Conservation (phyloP, 2,113 vertebrate genomes). For the Grammomys dolichurus region DNA sequence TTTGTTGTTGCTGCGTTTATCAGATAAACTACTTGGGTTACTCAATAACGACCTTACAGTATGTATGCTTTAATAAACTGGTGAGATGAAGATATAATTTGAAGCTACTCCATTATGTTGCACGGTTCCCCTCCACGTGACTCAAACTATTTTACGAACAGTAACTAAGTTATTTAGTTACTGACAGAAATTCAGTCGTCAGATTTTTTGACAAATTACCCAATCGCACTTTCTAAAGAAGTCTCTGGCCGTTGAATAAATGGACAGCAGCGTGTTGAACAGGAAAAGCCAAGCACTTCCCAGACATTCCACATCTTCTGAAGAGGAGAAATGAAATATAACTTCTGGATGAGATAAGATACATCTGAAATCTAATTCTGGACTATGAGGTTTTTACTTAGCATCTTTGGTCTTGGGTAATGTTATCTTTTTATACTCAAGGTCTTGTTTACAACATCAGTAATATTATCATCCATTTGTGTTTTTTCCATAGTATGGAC, state of each 20-base stretch:
- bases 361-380: background rate
- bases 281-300: slow-evolving; percentile 26
- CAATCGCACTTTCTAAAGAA: slow-evolving; percentile 1
- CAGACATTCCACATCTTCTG: slow-evolving; percentile 24
- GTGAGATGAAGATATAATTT: slow-evolving; percentile 68
- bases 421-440: slow-evolving; percentile 5
- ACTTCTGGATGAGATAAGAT: slow-evolving; percentile 37
- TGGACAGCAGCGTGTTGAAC: slow-evolving; percentile 40
- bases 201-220: slow-evolving; percentile 44
- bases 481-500: background rate
- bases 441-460: background rate
- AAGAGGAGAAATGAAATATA: background rate
- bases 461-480: background rate
- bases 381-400: background rate
- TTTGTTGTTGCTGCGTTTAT: slow-evolving; percentile 45
- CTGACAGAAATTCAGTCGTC: slow-evolving; percentile 61
- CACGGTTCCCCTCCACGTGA: slow-evolving; percentile 15
- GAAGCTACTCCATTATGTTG: slow-evolving; percentile 57
- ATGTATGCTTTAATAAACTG: slow-evolving; percentile 63
- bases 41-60: slow-evolving; percentile 40
- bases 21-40: slow-evolving; percentile 69
- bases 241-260: slow-evolving; percentile 31
- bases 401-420: background rate
- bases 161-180: slow-evolving; percentile 71
- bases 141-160: slow-evolving; percentile 68